Percentiles rank a stretch among this genome's conserved stretches.
These are phyloP conservation scores for Prosapia bicincta DNA, from an alignment of 2,888 invertebrate species.

Conservation along the genomic window DNA sequence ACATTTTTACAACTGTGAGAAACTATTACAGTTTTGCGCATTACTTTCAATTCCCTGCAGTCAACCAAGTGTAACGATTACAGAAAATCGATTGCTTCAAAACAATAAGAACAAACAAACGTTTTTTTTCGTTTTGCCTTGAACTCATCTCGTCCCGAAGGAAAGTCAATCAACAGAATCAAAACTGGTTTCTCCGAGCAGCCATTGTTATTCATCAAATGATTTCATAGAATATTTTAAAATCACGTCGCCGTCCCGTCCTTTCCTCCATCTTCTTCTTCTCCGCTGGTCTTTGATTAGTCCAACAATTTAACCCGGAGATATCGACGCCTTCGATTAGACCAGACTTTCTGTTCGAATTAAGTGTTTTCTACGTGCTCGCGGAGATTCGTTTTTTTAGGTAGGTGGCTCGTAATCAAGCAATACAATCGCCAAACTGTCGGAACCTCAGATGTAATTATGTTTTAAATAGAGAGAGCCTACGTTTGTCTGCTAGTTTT, in stretches of 20 bases:
- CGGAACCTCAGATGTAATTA: no score
- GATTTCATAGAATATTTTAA: neutral
- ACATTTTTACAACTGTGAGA: no score
- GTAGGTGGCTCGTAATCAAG: no score
- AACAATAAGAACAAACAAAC: neutral
- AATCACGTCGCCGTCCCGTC: neutral
- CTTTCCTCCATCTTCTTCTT: neutral
- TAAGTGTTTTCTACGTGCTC: neutral
- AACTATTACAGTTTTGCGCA: no score
- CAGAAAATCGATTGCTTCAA: neutral
- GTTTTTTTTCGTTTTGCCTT: neutral
- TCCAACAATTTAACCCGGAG: neutral
- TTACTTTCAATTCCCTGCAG: no score
- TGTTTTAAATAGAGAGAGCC: no score
- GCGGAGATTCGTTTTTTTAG: no score
- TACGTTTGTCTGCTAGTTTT: no score
- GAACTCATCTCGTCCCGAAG: neutral
- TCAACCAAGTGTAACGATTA: neutral
- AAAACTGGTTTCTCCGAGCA: neutral
- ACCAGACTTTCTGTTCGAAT: neutral
- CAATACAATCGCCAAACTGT: no score
- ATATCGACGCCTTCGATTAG: neutral
- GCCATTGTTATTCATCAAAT: neutral
- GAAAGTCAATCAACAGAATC: neutral
- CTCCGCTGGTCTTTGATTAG: neutral